Percentiles rank a stretch among this genome's conserved stretches.
Evolutionary conservation across 2,888 invertebrate species (phyloP).

Genomic region (Tipula lateralis): DNA sequence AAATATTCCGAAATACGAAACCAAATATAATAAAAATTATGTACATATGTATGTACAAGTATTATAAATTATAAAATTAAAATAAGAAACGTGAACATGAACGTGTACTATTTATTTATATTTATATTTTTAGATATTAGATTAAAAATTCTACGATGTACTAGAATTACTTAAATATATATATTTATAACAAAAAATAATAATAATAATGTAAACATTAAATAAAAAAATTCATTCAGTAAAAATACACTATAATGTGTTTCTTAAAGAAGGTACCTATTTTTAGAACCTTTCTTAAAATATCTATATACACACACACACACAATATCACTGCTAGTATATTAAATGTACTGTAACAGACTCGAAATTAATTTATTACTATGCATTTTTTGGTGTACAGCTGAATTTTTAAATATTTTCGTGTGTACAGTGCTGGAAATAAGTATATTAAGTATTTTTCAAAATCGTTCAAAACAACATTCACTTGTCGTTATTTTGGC

Average conservation of each 20-base stretch:
- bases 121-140: constrained; percentile 5
- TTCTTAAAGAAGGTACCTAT: neutral
- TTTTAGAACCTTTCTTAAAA: constrained; percentile 11
- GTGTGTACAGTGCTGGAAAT: neutral
- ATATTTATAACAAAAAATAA: neutral
- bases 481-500: neutral
- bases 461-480: neutral
- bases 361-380: constrained; percentile 9
- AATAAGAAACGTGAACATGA: neutral
- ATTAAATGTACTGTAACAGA: constrained; percentile 24
- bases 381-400: neutral
- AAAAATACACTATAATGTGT: neutral
- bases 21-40: neutral
- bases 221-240: neutral
- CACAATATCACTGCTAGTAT: neutral
- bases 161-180: constrained; percentile 20
- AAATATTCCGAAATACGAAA: neutral
- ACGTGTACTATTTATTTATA: constrained; percentile 19
- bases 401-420: neutral
- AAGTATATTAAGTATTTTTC: neutral
- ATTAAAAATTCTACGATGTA: constrained; percentile 9
- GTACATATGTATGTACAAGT: neutral
- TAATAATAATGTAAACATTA: neutral
- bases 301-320: too few species aligned
- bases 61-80: neutral